Evolutionary conservation across 2,113 vertebrate species (phyloP).

Genomic region (Capreolus pygargus): DNA sequence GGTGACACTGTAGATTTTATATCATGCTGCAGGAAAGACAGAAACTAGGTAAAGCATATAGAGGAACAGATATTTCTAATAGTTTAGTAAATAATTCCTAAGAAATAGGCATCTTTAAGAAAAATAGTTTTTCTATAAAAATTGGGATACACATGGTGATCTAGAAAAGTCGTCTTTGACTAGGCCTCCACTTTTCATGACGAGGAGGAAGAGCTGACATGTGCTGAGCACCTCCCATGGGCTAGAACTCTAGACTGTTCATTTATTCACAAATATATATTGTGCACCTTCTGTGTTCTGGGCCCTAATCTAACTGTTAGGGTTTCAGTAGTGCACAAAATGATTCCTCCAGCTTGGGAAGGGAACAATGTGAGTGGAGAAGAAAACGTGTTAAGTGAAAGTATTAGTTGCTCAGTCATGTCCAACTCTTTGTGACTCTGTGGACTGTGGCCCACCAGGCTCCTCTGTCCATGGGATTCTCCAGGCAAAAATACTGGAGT

Average conservation of each 20-base stretch:
- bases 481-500: neutral
- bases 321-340: neutral
- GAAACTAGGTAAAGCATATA: neutral
- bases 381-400: neutral
- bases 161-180: neutral
- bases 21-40: neutral
- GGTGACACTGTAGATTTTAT: constrained; percentile 12
- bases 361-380: neutral
- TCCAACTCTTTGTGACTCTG: rapidly evolving
- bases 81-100: neutral
- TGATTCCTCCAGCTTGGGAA: neutral
- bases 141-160: neutral
- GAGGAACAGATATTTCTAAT: neutral
- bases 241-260: neutral
- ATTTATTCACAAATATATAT: neutral
- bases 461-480: neutral
- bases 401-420: neutral
- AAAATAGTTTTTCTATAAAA: neutral
- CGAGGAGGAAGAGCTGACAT: neutral
- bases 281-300: neutral
- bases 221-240: neutral
- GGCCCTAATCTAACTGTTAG: neutral
- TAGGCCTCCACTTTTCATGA: neutral
- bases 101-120: neutral
- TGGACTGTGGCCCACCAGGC: neutral